Conservation (phyloP, 1,140 invertebrate genomes). For the Himalopsyche phryganea region DNA sequence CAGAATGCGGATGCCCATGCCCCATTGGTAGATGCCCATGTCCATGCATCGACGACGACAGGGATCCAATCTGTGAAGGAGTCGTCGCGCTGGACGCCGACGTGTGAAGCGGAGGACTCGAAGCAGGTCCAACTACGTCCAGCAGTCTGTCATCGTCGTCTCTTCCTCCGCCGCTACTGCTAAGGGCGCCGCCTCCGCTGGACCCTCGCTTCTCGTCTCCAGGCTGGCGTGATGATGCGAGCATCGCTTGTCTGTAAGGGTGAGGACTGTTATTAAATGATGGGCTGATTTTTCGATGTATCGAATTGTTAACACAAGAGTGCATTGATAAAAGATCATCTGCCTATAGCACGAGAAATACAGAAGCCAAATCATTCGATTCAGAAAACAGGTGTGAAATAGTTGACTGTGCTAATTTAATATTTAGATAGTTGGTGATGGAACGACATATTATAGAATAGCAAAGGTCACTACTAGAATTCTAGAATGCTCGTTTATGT, state of each 20-base stretch:
- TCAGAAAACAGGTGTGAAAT: no score
- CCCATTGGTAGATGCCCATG: slow-evolving; percentile 19
- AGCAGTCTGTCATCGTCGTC: slow-evolving; percentile 82
- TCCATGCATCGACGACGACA: slow-evolving; percentile 48
- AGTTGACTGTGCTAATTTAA: no score
- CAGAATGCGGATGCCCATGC: slow-evolving; percentile 42
- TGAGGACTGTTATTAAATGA: slow-evolving; percentile 23
- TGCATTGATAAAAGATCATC: no score
- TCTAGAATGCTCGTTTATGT: no score
- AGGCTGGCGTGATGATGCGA: slow-evolving; percentile 65
- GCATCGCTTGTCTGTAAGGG: slow-evolving; percentile 73
- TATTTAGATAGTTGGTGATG: no score
- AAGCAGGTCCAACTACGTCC: slow-evolving; percentile 80
- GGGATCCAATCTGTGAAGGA: slow-evolving; percentile 48
- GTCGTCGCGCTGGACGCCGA: slow-evolving; percentile 18
- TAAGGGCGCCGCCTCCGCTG: slow-evolving; percentile 37
- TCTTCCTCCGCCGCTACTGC: slow-evolving; percentile 43
- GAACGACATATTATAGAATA: no score
- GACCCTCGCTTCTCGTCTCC: slow-evolving; percentile 27
- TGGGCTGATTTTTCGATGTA: slow-evolving; percentile 10
- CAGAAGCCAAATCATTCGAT: no score
- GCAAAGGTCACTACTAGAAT: no score
- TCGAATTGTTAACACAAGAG: no score
- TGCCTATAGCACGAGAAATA: no score
- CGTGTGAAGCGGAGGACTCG: slow-evolving; percentile 61